Percentiles rank a stretch among this genome's conserved stretches.
phyloP scores from a whole-genome alignment of 2,797 vertebrate species.

The Sebastes taczanowskii region DNA sequence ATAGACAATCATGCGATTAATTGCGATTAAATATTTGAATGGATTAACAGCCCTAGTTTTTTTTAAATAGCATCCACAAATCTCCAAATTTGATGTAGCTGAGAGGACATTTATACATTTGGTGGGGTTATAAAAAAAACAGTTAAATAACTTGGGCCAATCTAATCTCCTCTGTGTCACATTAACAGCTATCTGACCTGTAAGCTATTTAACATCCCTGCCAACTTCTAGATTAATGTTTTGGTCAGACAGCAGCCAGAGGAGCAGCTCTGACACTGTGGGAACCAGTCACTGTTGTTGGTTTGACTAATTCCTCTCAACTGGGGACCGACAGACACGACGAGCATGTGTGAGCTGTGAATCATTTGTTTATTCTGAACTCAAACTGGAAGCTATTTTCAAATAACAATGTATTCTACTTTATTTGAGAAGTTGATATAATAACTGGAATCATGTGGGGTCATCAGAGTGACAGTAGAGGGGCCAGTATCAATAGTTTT shows the following conservation, averaged over 20 bases:
- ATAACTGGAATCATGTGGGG: background rate
- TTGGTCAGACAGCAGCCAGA: background rate
- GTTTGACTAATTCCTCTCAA: slow-evolving; percentile 22
- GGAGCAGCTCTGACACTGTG: slow-evolving; percentile 15
- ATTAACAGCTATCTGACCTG: background rate
- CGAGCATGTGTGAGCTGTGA: background rate
- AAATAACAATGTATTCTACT: background rate
- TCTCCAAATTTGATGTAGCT: background rate
- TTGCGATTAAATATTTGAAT: too few species aligned
- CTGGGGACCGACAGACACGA: background rate
- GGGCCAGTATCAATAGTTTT: background rate
- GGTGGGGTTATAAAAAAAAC: background rate
- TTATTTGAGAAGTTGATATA: background rate
- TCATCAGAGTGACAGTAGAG: background rate
- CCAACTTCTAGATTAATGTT: background rate
- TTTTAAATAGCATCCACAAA: background rate
- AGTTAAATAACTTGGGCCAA: background rate
- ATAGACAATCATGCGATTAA: too few species aligned
- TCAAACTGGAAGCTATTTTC: background rate
- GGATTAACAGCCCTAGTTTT: too few species aligned
- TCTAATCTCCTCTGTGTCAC: background rate
- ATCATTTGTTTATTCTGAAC: background rate
- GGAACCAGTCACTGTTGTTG: slow-evolving; percentile 41
- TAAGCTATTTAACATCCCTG: background rate
- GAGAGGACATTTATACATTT: background rate